Percentiles rank a stretch among this genome's conserved stretches.
These are phyloP conservation scores for Xiphorhynchus erythropygius DNA, from an alignment of 2,797 vertebrate genomes.

Conservation along the genomic window DNA sequence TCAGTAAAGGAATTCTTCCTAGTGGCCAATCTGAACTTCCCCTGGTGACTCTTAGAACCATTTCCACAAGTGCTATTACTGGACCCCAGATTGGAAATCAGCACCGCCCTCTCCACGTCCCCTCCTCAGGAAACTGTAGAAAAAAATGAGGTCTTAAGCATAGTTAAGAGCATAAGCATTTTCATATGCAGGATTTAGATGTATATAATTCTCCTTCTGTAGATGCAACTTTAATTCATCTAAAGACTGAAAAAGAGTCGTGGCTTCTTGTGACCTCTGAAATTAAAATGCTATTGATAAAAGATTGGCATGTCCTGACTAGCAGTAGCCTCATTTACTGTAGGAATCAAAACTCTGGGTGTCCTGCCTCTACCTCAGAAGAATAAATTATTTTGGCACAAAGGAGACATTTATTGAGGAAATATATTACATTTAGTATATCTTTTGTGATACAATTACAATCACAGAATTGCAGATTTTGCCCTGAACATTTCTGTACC, in stretches of 20 bases:
- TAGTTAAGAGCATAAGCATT: background rate
- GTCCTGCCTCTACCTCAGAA: background rate
- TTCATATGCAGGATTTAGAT: background rate
- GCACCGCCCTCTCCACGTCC: background rate
- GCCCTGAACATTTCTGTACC: background rate
- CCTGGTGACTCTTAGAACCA: background rate
- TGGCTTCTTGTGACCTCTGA: background rate
- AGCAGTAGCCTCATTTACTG: background rate
- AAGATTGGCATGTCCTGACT: background rate
- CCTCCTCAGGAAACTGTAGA: background rate
- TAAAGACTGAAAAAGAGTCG: background rate
- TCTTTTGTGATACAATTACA: background rate
- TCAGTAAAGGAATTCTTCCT: background rate
- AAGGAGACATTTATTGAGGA: background rate
- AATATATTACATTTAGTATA: background rate
- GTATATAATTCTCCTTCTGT: background rate
- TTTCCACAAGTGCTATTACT: fast-evolving
- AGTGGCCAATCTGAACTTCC: background rate
- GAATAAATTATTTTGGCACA: background rate
- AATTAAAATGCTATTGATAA: background rate
- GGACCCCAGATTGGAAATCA: background rate
- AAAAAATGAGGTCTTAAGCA: background rate
- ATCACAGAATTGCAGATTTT: background rate
- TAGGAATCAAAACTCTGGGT: background rate
- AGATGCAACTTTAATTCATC: background rate